Base-by-base conservation (phyloP, 1,140 invertebrate species). In the Adoxophyes honmai region DNA sequence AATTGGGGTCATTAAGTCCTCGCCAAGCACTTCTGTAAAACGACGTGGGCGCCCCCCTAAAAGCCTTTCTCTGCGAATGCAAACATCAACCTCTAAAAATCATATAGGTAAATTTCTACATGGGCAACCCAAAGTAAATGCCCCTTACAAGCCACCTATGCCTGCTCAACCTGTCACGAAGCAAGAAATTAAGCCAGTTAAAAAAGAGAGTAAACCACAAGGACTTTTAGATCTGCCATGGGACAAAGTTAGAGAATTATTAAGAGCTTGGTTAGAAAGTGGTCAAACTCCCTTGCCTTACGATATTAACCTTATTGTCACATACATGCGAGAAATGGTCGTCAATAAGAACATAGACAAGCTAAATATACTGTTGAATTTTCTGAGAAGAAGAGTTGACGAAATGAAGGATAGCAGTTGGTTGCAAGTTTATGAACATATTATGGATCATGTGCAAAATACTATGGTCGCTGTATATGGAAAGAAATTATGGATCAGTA, bases 71-170 rank as follows among this genome's bases (percentile, higher is more conserved):
- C 4, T 38, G 0, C 78, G 70, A 65, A 16, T 38, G 7, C 61
- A 59, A n/a, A 57, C 44, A 42, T 57, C 65, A 18, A 64, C 62
- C 58, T 68, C 77, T 21, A 70, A 66, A 60, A 86, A 77, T 44
- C 35, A 70, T 28, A 68, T 84, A 36, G 73, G 57, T 42, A 86
- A 70, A 42, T 87, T 81, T 65, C 55, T 86, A 7, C 65, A 71
- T 56, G 75, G 68, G 3, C 67, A 72, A 62, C 64, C 11, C 55
- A 34, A 10, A 14, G 13, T 44, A 14, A 62, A 68, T 34, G 89
- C 88, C 16, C 75, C 92, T 55, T 90, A 91, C 15, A 81, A 90
- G 59, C 87, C 91, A 18, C 83, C 91, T 60, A 87, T 83, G 66
- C n/a, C 42, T 6, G 42, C 21, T 6, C 42, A 48, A 70, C 75